Evolutionary conservation across 2,113 vertebrate genomes (phyloP), one percentile per base, ranked within the genome.

Genomic region (Apteryx mantelli): DNA sequence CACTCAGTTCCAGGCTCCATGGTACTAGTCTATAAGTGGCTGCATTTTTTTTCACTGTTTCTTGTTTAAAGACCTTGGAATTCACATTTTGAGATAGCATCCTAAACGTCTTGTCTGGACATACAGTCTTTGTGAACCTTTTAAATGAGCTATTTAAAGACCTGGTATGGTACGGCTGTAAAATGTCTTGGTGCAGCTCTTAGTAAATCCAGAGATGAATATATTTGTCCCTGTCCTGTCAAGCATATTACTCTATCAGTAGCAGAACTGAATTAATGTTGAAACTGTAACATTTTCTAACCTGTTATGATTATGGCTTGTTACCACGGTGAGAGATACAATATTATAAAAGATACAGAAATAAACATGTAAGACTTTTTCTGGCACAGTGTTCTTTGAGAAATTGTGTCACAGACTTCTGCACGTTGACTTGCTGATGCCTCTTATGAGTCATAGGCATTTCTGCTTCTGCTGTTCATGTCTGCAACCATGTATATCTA

Each of bases 341-440:
- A 86, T 26, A 38, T 38, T 22, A 10, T 58, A 63, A n/a, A 28
- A 86, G 28, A 63, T 64, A 58, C 4, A 89, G 78, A 76, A 95
- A 82, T 32, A 66, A 93, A 52, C 42, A 30, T 38, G 68, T 81
- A 63, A 91, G 91, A 63, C 19, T 16, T 92, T 81, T 86, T 69
- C 74, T 95, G 81, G 75, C 89, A 56, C 2, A 0, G 18, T n/a
- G 40, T 79, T 90, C 87, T 68, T 53, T 40, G 70, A 94, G 89
- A 88, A 94, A 53, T 36, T 81, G 71, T 94, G 88, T 91, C 82
- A 93, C 93, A 77, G 82, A 28, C 87, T 94, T 42, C 16, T 30
- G 46, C 87, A 93, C 86, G 11, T 42, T 77, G 91, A 85, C 93
- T 95, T 91, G 53, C 87, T 91, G 82, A 61, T 96, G 66, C 74